Evolutionary conservation across 2,113 vertebrate species (phyloP).

Genomic region (Muscicapa adusta): DNA sequence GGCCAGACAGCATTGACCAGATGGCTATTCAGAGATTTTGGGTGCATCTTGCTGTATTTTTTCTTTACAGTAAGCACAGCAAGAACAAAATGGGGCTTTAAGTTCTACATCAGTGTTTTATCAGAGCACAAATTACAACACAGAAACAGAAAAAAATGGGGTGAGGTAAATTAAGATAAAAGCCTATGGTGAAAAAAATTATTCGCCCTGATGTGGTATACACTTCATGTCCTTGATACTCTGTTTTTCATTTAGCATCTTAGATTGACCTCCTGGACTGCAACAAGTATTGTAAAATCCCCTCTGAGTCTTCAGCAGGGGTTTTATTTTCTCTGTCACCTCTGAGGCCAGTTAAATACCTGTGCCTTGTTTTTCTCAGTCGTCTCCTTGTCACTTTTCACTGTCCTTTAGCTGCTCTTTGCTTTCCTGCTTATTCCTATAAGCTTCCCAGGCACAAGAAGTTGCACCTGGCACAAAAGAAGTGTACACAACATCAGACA

Average conservation of each 20-base stretch:
- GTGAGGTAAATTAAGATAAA: neutral
- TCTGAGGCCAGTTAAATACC: neutral
- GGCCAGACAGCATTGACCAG: neutral
- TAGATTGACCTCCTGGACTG: neutral
- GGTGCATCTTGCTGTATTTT: neutral
- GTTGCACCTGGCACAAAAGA: neutral
- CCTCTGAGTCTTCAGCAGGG: neutral
- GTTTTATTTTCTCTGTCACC: neutral
- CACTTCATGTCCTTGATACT: accelerated
- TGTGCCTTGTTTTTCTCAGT: neutral
- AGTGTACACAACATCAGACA: neutral
- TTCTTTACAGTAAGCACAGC: neutral
- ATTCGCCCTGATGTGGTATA: neutral
- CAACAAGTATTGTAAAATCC: neutral
- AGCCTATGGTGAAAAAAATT: neutral
- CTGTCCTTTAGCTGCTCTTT: neutral
- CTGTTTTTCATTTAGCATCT: neutral
- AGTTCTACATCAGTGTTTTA: neutral
- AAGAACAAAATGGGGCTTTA: neutral
- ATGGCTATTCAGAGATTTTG: neutral
- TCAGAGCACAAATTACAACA: neutral
- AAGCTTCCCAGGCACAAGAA: neutral
- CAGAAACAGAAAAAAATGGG: neutral
- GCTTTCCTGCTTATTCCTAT: neutral
- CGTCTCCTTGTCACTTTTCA: neutral